Conservation (phyloP, 2,113 vertebrate genomes). For the Zapornia atra region DNA sequence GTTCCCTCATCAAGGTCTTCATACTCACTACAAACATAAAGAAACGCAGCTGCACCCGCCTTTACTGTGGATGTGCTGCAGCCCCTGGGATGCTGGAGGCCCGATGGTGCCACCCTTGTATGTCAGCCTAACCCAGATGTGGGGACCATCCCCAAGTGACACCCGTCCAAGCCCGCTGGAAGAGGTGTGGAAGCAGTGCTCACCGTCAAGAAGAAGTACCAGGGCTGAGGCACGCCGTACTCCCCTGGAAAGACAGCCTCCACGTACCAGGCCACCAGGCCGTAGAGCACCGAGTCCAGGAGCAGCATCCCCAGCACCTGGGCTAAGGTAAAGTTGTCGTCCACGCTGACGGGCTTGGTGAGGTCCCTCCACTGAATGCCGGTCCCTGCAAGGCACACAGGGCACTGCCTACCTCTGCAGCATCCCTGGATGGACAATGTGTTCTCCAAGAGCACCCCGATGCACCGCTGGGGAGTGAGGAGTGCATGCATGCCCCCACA, state of each 20-base stretch:
- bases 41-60: not conserved
- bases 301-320: constrained; percentile 91
- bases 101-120: not conserved
- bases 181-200: constrained; percentile 8
- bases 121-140: not conserved
- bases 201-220: constrained; percentile 95
- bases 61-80: not conserved
- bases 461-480: rapidly evolving
- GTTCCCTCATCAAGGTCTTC: no score
- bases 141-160: rapidly evolving
- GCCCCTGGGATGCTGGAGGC: not conserved
- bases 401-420: not conserved
- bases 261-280: constrained; percentile 91
- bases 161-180: not conserved
- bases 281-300: constrained; percentile 86
- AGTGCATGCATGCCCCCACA: not conserved
- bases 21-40: not conserved
- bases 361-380: constrained; percentile 93
- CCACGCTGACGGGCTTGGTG: constrained; percentile 88
- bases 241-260: constrained; percentile 94
- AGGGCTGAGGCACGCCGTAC: constrained; percentile 91
- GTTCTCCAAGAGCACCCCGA: not conserved
- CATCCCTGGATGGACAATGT: not conserved
- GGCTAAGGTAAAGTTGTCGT: constrained; percentile 91
- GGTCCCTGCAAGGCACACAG: constrained; percentile 70